Conservation (phyloP, 1,140 invertebrate species). For the Steinernema khuongi region DNA sequence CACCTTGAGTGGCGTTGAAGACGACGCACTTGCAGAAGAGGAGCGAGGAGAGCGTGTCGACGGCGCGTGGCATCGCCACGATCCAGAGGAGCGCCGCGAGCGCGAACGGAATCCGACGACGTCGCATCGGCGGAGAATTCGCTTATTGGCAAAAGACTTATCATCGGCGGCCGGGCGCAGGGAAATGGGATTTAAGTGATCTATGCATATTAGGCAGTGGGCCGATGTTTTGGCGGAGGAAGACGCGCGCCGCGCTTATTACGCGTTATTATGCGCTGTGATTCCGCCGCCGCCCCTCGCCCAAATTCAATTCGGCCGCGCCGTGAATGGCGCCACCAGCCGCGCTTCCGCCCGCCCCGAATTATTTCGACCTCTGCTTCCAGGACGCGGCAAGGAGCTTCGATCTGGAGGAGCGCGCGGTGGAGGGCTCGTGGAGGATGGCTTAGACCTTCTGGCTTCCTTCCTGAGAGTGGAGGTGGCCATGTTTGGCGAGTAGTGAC, state of each 20-base stretch:
- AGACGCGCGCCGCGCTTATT: neutral
- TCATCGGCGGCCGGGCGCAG: neutral
- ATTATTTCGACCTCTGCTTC: neutral
- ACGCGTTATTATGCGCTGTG: constrained; percentile 6
- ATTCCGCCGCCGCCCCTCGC: neutral
- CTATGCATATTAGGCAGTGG: constrained; percentile 14
- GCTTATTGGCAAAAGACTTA: constrained; percentile 12
- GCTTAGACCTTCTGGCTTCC: too few species aligned
- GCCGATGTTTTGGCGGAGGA: neutral
- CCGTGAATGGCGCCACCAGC: constrained; percentile 7
- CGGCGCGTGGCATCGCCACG: neutral
- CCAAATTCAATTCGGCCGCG: constrained; percentile 1
- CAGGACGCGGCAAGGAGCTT: neutral
- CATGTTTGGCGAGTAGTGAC: too few species aligned
- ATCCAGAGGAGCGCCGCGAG: constrained; percentile 5
- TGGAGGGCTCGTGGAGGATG: too few species aligned
- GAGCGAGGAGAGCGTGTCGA: neutral
- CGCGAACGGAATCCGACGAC: neutral
- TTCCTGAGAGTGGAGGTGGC: too few species aligned
- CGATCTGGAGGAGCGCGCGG: neutral
- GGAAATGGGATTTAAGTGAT: constrained; percentile 11
- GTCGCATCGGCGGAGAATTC: neutral
- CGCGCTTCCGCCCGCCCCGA: neutral
- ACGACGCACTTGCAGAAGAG: neutral
- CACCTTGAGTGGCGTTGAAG: neutral